A percentile compares a stretch with the other conserved stretches of the same genome.
Evolutionary conservation across 2,888 invertebrate species (phyloP).

Genomic region (Apamea monoglypha): DNA sequence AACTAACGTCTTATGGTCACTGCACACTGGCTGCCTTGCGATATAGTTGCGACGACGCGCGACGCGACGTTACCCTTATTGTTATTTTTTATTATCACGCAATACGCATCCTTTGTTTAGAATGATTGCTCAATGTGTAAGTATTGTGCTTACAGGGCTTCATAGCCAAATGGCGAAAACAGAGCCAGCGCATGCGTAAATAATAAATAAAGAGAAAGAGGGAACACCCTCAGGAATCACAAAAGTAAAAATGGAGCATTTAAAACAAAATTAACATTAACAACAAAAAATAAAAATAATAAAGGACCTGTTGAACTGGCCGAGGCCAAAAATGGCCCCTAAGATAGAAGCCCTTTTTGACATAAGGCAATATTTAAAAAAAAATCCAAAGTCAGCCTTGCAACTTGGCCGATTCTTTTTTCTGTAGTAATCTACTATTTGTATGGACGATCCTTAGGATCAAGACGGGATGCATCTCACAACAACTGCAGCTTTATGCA

Average conservation of each 20-base stretch:
- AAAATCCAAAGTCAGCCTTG: background rate
- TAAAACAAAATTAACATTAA: too few relatives aligned
- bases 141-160: background rate
- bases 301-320: too few relatives aligned
- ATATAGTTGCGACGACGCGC: background rate
- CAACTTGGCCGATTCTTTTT: background rate
- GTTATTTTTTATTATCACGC: slow-evolving; percentile 8
- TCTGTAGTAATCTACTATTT: background rate
- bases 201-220: background rate
- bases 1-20: background rate
- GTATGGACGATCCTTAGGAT: background rate
- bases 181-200: background rate
- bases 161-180: background rate
- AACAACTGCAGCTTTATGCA: too few relatives aligned
- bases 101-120: slow-evolving; percentile 13
- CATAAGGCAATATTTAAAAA: too few relatives aligned
- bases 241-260: too few relatives aligned
- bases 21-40: background rate
- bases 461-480: too few relatives aligned
- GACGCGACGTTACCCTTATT: background rate
- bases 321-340: too few relatives aligned
- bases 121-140: background rate
- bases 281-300: too few relatives aligned
- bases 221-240: too few relatives aligned
- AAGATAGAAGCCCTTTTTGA: too few relatives aligned